These are phyloP conservation scores for Zeus faber DNA, from an alignment of 2,113 vertebrate species.

Conservation along the genomic window DNA sequence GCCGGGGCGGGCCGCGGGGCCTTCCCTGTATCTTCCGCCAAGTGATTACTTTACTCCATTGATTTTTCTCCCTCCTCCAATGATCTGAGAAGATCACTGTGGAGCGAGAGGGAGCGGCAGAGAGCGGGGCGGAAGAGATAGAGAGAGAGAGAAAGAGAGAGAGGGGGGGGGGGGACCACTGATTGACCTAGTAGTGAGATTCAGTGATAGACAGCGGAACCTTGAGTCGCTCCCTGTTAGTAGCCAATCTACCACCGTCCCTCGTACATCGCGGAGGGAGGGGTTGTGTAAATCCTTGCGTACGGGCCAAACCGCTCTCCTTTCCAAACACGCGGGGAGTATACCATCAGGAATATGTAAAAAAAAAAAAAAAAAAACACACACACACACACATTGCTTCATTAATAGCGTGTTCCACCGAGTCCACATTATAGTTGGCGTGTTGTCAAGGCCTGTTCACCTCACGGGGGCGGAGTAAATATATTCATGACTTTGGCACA, in stretches of 20 bases:
- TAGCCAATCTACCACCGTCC: slow-evolving; percentile 45
- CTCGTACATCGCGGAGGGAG: slow-evolving; percentile 19
- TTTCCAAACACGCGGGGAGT: slow-evolving; percentile 28
- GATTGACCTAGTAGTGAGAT: slow-evolving; percentile 68
- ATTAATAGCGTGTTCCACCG: no score
- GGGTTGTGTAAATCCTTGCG: slow-evolving; percentile 47
- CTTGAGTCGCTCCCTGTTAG: slow-evolving; percentile 55
- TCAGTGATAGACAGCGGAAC: slow-evolving; percentile 65
- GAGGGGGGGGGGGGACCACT: slow-evolving; percentile 28
- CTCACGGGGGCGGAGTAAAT: slow-evolving; percentile 39
- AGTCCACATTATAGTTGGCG: slow-evolving; percentile 20
- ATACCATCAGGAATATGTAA: slow-evolving; percentile 4
- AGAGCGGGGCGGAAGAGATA: slow-evolving; percentile 16
- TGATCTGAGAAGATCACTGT: slow-evolving; percentile 73
- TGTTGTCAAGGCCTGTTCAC: slow-evolving; percentile 46
- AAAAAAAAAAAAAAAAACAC: no score
- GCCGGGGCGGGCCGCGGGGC: slow-evolving; percentile 60
- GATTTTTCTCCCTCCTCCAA: slow-evolving; percentile 72
- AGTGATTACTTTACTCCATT: slow-evolving; percentile 78
- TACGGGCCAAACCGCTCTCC: no score
- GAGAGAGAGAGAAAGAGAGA: slow-evolving; percentile 13
- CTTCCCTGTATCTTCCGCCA: slow-evolving; percentile 71
- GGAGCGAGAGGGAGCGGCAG: slow-evolving; percentile 35
- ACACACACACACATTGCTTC: no score
- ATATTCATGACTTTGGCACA: slow-evolving; percentile 55